Base-by-base conservation (phyloP, 2,797 vertebrate species). In the Furcifer pardalis region DNA sequence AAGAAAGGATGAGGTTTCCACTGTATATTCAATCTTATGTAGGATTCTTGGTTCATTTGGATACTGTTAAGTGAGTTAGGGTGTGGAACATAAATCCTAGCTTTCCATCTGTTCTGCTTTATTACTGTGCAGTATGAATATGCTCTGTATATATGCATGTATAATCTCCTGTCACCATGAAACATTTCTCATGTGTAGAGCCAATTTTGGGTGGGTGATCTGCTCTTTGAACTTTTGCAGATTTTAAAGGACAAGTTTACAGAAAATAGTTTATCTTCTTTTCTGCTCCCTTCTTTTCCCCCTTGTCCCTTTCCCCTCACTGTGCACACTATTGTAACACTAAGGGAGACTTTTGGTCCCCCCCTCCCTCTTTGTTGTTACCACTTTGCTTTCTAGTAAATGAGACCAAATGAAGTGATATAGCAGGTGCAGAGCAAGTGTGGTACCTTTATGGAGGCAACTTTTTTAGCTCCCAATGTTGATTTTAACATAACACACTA, bases 51-150 rank as follows among this genome's bases (percentile, higher is more conserved):
- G 84, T 90, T 94, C 84, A 15, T 66, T 92, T 89, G 90, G 88
- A 90, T 90, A 86, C 88, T 83, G 87, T 84, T 90, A 37, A 91
- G 82, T 81, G 89, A 63, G 3, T 92, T 93, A 94, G 91, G 86
- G 92, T 84, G 35, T 42, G 81, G 86, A 83, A 77, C 76, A 82
- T 90, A 92, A 94, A 95, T 90, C 84, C 87, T 85, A 82, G 87
- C 69, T 89, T 92, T 81, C 90, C 90, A 91, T 92, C 91, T 93
- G 89, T 85, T 79, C 87, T 87, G 93, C 86, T 92, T 91, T 78
- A 71, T 71, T 71, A 81, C 87, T 79, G 83, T 84, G 82, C 56
- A 84, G 86, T 82, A 80, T 19, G 75, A 72, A 72, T 78, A 73
- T 40, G 69, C 65, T 90, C 73, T 86, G 84, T 82, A 86, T 77